Base-by-base conservation (phyloP, 2,797 vertebrate genomes). In the Lacerta agilis region DNA sequence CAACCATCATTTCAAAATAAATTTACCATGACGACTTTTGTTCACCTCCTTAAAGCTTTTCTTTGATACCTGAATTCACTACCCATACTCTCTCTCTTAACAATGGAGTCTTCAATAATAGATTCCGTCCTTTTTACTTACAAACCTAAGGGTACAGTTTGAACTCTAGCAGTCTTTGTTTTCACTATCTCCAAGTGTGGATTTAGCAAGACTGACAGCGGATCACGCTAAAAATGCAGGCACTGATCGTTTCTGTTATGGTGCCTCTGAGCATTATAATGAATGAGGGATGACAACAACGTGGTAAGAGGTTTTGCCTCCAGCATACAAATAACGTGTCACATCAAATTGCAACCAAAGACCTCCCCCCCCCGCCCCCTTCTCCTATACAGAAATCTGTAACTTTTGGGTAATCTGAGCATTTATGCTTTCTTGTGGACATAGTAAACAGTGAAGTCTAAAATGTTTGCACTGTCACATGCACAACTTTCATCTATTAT, bases 11-110 rank as follows among this genome's bases (percentile, higher is more conserved):
- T 81, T 85, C 73, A 79, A 87, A 77, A 85, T 64, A 83, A 86
- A 86, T 89, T 90, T 92, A 71, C 69, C 23, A 72, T 75, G 49
- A 75, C 10, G 82, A 3, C 27, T 83, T 85, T 86, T 90, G 45
- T 82, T 90, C 33, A 17, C 29, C 55, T 82, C 0, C 8, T 80
- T 83, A 90, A 83, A 85, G 33, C 13, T 49, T 71, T 85, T 86
- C 23, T 79, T 88, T 83, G 49, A 71, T 78, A 82, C 10, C 13
- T 79, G 79, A 88, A 27, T 33, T 64, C 25, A 45, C 58, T 33
- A 79, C 25, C 18, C 41, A 55, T 4, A 43, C 79, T 76, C 69
- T 80, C 11, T 80, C 77, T 85, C 77, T 78, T 80, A 78, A 88
- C 83, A 71, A 81, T 43, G 7, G 2, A 79, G 45, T 49, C 71